Evolutionary conservation across 2,113 vertebrate species (phyloP).

Genomic region (Aptenodytes forsteri): DNA sequence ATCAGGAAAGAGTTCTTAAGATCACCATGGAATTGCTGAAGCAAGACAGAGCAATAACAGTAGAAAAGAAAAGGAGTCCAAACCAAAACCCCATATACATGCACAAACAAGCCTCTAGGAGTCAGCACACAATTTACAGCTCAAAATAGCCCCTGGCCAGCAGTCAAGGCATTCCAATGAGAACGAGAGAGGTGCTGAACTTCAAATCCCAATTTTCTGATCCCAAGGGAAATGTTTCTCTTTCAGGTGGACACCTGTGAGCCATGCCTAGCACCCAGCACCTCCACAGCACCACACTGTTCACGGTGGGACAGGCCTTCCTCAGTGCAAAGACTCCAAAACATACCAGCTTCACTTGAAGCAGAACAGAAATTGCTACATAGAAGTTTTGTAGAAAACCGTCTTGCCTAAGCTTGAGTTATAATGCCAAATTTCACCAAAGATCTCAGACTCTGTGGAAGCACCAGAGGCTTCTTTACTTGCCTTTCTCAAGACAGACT

Average conservation of each 20-base stretch:
- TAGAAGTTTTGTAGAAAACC: background rate
- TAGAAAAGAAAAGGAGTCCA: background rate
- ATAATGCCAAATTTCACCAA: background rate
- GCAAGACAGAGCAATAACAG: background rate
- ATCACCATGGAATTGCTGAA: background rate
- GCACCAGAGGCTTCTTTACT: background rate
- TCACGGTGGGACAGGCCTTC: background rate
- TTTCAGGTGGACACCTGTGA: background rate
- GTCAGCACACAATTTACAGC: background rate
- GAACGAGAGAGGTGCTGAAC: fast-evolving
- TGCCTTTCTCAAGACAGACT: background rate
- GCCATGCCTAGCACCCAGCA: background rate
- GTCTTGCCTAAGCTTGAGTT: background rate
- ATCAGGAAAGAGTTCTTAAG: background rate
- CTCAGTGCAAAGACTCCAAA: background rate
- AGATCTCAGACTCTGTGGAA: background rate
- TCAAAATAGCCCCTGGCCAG: background rate
- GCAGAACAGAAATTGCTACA: background rate
- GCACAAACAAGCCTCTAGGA: background rate
- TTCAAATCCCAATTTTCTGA: background rate
- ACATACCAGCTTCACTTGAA: background rate
- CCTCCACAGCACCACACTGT: background rate
- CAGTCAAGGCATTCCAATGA: background rate
- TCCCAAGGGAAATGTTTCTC: background rate
- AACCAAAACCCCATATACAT: background rate